Conservation (phyloP, 2,113 vertebrate genomes). For the Garra rufa region DNA sequence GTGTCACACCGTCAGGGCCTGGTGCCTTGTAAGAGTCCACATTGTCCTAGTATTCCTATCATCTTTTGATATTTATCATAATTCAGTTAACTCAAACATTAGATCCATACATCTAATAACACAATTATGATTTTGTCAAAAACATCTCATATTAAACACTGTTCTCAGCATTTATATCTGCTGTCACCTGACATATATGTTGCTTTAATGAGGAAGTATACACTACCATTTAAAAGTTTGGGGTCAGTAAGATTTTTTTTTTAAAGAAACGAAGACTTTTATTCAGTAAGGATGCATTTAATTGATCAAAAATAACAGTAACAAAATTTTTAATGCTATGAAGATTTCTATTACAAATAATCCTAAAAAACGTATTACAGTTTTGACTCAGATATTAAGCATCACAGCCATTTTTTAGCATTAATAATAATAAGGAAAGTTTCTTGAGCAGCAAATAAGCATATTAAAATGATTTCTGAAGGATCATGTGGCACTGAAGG, state of each 20-base stretch:
- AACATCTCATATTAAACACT: neutral
- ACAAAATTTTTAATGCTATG: no score
- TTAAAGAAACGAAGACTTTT: no score
- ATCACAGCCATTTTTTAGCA: no score
- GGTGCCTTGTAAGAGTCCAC: constrained; percentile 56
- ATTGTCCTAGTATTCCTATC: neutral
- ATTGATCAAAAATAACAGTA: no score
- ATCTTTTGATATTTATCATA: neutral
- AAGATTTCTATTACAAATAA: no score
- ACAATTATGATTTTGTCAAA: neutral
- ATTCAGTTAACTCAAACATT: neutral
- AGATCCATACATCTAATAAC: neutral
- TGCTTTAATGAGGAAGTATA: neutral
- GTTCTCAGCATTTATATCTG: neutral
- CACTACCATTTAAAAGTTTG: neutral
- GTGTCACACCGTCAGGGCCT: no score
- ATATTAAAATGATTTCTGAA: neutral
- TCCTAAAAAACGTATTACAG: no score
- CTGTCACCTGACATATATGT: neutral
- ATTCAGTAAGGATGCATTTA: neutral
- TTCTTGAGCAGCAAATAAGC: neutral
- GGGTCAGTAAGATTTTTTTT: no score
- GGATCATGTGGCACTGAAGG: neutral
- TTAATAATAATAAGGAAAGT: neutral
- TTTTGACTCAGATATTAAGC: no score